A percentile compares a stretch with the other conserved stretches of the same genome.
phyloP scores from a whole-genome alignment of 2,888 invertebrate species.

The Julus scanicus region DNA sequence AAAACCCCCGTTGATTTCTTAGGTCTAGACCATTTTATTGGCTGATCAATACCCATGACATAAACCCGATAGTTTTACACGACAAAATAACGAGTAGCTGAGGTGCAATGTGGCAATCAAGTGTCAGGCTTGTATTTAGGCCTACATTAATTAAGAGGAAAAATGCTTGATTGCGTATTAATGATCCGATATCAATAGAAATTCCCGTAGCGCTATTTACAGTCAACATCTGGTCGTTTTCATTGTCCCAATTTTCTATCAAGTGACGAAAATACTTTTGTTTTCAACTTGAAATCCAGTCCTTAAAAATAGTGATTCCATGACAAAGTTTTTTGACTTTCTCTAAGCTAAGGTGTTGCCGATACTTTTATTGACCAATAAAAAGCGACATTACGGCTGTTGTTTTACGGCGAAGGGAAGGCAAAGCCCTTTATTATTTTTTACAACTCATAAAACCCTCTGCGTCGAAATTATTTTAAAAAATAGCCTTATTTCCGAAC shows the following conservation, averaged over 20 bases:
- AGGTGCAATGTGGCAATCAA: neutral
- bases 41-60: neutral
- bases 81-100: neutral
- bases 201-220: neutral
- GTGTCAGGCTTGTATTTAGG: neutral
- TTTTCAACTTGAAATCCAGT: neutral
- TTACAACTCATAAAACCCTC: neutral
- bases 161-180: neutral
- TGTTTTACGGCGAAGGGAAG: neutral
- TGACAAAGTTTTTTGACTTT: neutral
- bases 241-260: neutral
- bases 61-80: constrained; percentile 6
- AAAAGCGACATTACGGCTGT: constrained; percentile 2
- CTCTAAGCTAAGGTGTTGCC: neutral
- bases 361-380: constrained; percentile 11
- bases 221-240: neutral
- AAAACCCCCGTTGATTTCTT: neutral
- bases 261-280: neutral
- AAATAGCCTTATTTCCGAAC: neutral
- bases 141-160: neutral
- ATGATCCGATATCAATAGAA: neutral
- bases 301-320: neutral
- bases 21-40: neutral
- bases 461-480: neutral
- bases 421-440: neutral